Conservation (phyloP, 2,113 vertebrate genomes). For the Chionis minor region DNA sequence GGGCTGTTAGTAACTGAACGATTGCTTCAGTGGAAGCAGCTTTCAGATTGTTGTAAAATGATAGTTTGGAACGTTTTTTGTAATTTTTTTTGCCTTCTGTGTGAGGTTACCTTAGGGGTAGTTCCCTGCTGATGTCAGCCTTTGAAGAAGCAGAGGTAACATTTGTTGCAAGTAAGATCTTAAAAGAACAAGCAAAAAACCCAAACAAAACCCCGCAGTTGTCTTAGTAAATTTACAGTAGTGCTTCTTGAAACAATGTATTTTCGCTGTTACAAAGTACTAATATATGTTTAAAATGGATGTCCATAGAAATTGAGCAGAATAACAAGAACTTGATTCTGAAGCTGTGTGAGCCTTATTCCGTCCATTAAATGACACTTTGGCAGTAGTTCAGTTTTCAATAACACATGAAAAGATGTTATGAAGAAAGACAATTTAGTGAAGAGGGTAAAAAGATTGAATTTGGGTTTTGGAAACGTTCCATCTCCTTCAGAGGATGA, state of each 20-base stretch:
- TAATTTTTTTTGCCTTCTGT: neutral
- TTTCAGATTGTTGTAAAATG: neutral
- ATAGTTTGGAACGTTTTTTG: neutral
- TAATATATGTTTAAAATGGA: neutral
- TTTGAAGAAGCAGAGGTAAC: neutral
- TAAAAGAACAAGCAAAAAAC: neutral
- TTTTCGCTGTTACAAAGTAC: neutral
- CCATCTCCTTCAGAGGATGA: neutral
- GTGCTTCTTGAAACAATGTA: neutral
- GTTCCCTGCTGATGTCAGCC: neutral
- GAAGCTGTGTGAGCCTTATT: neutral
- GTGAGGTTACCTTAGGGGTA: neutral
- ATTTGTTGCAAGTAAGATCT: neutral
- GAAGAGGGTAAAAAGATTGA: neutral
- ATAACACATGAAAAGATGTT: neutral
- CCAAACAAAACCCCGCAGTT: neutral
- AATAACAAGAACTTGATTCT: neutral
- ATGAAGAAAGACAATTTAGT: neutral
- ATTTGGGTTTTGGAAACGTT: neutral
- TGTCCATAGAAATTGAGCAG: neutral
- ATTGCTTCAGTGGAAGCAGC: neutral
- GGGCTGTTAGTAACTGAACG: neutral
- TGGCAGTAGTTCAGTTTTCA: neutral
- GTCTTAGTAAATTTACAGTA: neutral
- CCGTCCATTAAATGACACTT: neutral